These are phyloP conservation scores for Pseudobourletiella spinata DNA, from an alignment of 1,140 invertebrate genomes.

Conservation along the genomic window DNA sequence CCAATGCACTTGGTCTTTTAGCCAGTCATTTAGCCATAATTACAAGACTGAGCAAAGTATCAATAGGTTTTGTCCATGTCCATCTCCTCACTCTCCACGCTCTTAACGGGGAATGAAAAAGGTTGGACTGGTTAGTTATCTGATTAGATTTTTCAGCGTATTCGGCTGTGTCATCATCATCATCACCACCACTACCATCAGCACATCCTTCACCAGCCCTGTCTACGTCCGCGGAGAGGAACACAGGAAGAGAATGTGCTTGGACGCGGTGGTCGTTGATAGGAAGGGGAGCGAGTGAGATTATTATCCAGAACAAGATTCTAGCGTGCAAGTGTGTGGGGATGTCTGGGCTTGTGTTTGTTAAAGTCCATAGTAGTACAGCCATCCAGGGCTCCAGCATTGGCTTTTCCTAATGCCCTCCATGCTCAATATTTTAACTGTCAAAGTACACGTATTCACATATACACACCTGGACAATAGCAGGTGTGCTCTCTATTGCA, in stretches of 20 bases:
- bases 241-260: background rate
- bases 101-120: background rate
- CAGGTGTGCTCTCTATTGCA: slow-evolving; percentile 1
- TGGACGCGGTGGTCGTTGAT: background rate
- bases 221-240: background rate
- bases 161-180: slow-evolving; percentile 3
- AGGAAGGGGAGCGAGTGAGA: background rate
- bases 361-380: too few species aligned
- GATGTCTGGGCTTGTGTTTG: too few species aligned
- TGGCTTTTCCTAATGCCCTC: background rate
- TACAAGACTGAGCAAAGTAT: slow-evolving; percentile 1
- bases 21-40: slow-evolving; percentile 7
- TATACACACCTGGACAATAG: background rate
- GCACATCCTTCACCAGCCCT: background rate
- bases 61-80: background rate
- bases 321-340: background rate
- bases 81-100: too few species aligned
- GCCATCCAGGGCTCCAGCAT: background rate
- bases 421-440: background rate
- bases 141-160: background rate
- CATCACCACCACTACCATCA: background rate
- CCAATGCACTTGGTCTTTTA: background rate
- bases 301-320: background rate
- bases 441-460: too few species aligned
- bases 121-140: background rate